These are phyloP conservation scores for Mastigias papua DNA, from an alignment of 30 jellyfish, hydroid and myxozoan genomes.

Conservation along the genomic window DNA sequence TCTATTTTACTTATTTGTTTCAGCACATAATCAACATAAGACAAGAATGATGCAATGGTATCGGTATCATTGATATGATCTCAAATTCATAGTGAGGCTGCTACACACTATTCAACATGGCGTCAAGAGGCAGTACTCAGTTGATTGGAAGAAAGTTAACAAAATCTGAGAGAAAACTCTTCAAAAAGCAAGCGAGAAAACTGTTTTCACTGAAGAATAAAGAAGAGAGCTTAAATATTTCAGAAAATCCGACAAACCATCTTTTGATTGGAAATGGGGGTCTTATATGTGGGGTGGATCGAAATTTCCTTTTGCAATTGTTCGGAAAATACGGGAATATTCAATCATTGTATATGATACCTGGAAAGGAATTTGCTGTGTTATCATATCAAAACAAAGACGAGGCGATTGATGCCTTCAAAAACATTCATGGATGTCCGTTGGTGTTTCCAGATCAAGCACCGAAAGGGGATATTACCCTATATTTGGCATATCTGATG, in stretches of 20 bases:
- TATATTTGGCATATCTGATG: conserved; percentile 63
- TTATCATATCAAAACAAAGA: conserved; percentile 46
- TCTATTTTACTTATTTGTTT: no score
- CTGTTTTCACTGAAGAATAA: conserved; percentile 56
- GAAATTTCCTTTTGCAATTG: conserved; percentile 54
- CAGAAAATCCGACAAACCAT: conserved; percentile 86
- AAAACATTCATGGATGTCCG: conserved; percentile 62
- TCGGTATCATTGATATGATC: no score
- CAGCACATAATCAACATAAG: no score
- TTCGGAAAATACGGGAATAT: conserved; percentile 78
- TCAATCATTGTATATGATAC: conserved; percentile 70
- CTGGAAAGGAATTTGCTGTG: conserved; percentile 81
- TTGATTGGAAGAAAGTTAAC: conserved; percentile 32
- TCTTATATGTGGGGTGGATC: conserved; percentile 79
- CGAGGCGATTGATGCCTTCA: conserved; percentile 63
- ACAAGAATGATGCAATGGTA: no score
- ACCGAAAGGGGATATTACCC: conserved; percentile 19
- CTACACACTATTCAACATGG: conserved; percentile 22
- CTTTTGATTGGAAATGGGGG: conserved; percentile 95
- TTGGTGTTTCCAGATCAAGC: conserved; percentile 25
- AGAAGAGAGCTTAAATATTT: conserved; percentile 34
- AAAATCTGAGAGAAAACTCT: conserved; percentile 74
- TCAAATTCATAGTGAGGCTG: conserved; percentile 3
- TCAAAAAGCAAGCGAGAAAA: conserved; percentile 81
- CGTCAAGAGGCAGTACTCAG: neutral